Evolutionary conservation across 2,113 vertebrate species (phyloP).

Genomic region (Carettochelys insculpta): DNA sequence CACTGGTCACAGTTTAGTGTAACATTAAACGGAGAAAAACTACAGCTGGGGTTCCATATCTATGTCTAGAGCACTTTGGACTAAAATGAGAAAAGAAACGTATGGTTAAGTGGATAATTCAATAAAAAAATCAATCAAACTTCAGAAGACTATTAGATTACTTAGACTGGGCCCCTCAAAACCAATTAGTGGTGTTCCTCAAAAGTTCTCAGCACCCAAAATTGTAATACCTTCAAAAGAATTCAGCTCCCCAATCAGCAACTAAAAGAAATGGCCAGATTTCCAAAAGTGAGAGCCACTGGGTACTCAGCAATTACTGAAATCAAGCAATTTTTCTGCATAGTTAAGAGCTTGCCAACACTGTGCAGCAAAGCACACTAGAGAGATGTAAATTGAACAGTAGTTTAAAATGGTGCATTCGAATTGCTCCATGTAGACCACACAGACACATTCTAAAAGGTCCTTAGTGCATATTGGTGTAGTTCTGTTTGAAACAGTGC

Average conservation of each 20-base stretch:
- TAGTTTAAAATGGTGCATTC: not conserved
- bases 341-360: not conserved
- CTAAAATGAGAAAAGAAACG: not conserved
- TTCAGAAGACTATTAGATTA: constrained; percentile 45
- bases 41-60: not conserved
- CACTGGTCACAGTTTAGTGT: not conserved
- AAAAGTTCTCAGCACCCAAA: not conserved
- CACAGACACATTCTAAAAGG: not conserved
- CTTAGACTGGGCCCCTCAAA: constrained; percentile 38
- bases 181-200: constrained; percentile 1
- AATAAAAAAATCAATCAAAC: constrained; percentile 17
- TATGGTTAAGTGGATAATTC: not conserved
- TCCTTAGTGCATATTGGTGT: not conserved
- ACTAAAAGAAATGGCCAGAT: not conserved
- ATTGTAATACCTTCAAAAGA: not conserved
- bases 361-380: not conserved
- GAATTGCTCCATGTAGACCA: not conserved
- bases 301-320: not conserved
- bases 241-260: not conserved
- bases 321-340: not conserved
- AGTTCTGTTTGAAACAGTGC: not conserved
- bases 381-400: not conserved
- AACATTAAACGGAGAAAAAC: not conserved
- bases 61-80: too few species aligned
- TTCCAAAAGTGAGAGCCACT: not conserved